Percentiles rank a stretch among this genome's conserved stretches.
These are phyloP conservation scores for Ooceraea biroi DNA, from an alignment of 1,140 invertebrate genomes.

Conservation along the genomic window DNA sequence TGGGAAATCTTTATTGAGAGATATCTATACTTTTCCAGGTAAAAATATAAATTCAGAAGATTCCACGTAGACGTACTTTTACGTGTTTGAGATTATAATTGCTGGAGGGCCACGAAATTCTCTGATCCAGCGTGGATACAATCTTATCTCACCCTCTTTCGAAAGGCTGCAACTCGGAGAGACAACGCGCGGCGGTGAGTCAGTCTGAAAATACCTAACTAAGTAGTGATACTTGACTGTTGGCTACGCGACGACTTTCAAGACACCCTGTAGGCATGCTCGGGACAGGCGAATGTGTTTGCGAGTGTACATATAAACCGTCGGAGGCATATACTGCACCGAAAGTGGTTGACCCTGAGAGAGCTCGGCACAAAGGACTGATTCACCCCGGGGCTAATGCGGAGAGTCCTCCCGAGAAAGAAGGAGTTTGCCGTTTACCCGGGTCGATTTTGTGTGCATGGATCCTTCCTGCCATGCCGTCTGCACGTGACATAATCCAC, in stretches of 20 bases:
- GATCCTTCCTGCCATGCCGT: constrained; percentile 53
- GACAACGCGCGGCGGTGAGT: constrained; percentile 13
- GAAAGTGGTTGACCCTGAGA: constrained; percentile 86
- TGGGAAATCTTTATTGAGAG: too few species aligned
- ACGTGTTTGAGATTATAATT: not conserved
- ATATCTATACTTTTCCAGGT: too few species aligned
- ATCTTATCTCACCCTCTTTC: constrained; percentile 29
- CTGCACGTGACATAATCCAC: constrained; percentile 78
- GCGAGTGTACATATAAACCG: constrained; percentile 73
- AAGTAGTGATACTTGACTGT: constrained; percentile 41
- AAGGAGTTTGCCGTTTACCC: constrained; percentile 63
- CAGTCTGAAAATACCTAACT: constrained; percentile 26
- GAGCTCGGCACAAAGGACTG: constrained; percentile 84
- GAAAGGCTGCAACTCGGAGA: not conserved
- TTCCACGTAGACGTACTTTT: not conserved
- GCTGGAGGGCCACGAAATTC: not conserved
- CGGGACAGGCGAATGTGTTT: constrained; percentile 64
- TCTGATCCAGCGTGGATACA: not conserved
- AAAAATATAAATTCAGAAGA: too few species aligned
- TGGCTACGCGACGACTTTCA: constrained; percentile 51
- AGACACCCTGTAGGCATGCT: constrained; percentile 70
- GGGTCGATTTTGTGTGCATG: constrained; percentile 71
- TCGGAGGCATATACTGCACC: constrained; percentile 75
- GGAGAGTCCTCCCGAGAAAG: constrained; percentile 64
- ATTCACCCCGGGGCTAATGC: constrained; percentile 81